phyloP scores from a whole-genome alignment of 2,888 invertebrate genomes.

The Megalurothrips usitatus region DNA sequence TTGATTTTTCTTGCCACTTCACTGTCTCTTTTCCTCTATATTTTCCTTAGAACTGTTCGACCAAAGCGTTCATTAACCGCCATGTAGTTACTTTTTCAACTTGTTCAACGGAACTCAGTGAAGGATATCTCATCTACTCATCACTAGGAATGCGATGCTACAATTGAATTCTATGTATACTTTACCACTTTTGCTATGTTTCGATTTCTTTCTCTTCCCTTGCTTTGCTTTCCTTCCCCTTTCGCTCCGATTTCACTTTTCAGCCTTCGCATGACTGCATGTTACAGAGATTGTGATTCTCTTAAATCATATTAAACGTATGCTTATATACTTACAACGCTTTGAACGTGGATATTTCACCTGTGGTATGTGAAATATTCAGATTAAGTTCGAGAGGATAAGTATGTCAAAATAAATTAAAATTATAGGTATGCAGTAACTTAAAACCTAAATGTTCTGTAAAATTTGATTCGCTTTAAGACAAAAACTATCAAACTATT shows the following conservation, averaged over 20 bases:
- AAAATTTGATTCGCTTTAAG: too few relatives aligned
- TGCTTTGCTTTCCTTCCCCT: slow-evolving; percentile 24
- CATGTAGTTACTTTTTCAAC: background rate
- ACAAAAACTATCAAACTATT: too few relatives aligned
- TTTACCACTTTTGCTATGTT: slow-evolving; percentile 22
- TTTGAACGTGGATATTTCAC: slow-evolving; percentile 20
- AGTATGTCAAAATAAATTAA: slow-evolving; percentile 37
- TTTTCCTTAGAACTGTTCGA: background rate
- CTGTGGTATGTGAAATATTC: background rate
- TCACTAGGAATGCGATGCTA: too few relatives aligned
- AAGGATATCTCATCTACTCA: too few relatives aligned
- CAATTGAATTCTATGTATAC: too few relatives aligned
- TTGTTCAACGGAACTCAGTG: background rate
- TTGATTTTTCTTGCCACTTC: background rate
- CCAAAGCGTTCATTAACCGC: background rate
- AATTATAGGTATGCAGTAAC: too few relatives aligned
- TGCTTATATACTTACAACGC: background rate
- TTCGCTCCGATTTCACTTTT: slow-evolving; percentile 13
- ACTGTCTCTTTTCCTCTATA: background rate
- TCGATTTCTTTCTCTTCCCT: slow-evolving; percentile 25
- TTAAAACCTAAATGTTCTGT: too few relatives aligned
- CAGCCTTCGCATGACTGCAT: slow-evolving; percentile 12
- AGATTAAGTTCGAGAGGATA: slow-evolving; percentile 33
- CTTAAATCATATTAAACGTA: background rate
- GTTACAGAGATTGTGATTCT: background rate